Base-by-base conservation (phyloP, 2,888 invertebrate genomes). In the Molanna angustata region DNA sequence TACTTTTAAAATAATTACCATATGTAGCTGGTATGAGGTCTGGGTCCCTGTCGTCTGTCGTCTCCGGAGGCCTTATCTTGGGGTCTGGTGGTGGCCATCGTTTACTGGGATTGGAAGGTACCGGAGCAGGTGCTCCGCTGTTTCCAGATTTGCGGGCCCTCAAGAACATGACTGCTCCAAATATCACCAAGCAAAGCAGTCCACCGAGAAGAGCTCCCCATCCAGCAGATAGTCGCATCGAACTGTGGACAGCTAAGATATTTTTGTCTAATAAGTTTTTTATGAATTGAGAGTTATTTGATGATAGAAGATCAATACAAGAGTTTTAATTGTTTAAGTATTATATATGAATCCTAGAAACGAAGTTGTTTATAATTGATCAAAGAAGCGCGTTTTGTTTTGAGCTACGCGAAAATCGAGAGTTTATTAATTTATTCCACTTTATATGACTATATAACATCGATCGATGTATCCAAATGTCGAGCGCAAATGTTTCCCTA, bases 11-110 rank as follows among this genome's bases (percentile, higher is more conserved):
- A 16, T 40, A 43, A 71, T 74, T 72, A 85, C 86, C 85, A 63
- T 83, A 85, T 76, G 86, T 85, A 57, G 84, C 85, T 59, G 86
- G 86, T 67, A 87, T 86, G 56, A 86, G 82, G 69, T 87, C 86
- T 16, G 86, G 86, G 72, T 87, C 86, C 62, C 79, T 76, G 63
- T 83, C 83, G 62, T 82, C 80, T 7, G 42, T 41, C 9, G 47
- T 16, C 4, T 50, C 46, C 4, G 49, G 31, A 17, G 43, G 51
- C 19, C 40, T 19, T 4, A 35, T 27, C n/a, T 44, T 48, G 16
- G 51, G 51, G 2, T 27, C 49, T 4, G 46, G 50, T 4, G 56
- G 56, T 17, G 47, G 52, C 56, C 56, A 56, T 9, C 48, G 54
- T 33, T 54, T 63, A 48, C 69, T 67, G 22, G 62, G 64, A 2